Base-by-base conservation (phyloP, 2,888 invertebrate genomes). In the Ophion slaviceki region DNA sequence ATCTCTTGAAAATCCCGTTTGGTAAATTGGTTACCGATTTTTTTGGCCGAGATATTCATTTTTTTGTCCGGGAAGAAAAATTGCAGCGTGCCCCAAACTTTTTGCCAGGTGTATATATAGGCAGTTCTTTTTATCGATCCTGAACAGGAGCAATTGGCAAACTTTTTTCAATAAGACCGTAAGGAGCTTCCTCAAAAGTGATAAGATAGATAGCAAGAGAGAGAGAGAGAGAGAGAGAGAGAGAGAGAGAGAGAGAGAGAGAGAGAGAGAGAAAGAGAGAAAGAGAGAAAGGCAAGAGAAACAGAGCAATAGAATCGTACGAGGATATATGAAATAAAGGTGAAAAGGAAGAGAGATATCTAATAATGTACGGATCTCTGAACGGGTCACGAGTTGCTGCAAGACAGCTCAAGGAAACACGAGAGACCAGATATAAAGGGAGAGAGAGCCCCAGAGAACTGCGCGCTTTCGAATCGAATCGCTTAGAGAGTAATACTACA, bases 301-400 rank as follows among this genome's bases (percentile, higher is more conserved):
- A 67, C 24, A 75, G 14, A 53, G 17, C n/a, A 28, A 40, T 40
- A 40, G 6, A 40, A 40, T 40, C 40, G 40, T 40, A 40, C 40
- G 40, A 40, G 40, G 40, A 40, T 77, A 68, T 24, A 14, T 24
- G 57, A 20, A 76, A 80, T 11, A 64, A 45, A 70, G 40, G 71
- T 57, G 62, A 74, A 68, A 70, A 75, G 78, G 62, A 70, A 78
- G 62, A 68, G 81, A 68, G 70, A 84, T 40, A 77, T 45, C 24
- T 78, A 81, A 84, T 84, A 81, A 81, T 64, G 85, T 78, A 72
- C 70, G 85, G 81, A 85, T 81, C 81, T 78, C 78, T 74, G 78
- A 81, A 68, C 74, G 68, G 81, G 81, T 80, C 84, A 84, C 80
- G 80, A 80, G 71, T 83, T 74, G 79, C 76, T 72, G 71, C 71